Evolutionary conservation across 2,797 vertebrate species (phyloP).

Genomic region (Gymnopithys bicolor): DNA sequence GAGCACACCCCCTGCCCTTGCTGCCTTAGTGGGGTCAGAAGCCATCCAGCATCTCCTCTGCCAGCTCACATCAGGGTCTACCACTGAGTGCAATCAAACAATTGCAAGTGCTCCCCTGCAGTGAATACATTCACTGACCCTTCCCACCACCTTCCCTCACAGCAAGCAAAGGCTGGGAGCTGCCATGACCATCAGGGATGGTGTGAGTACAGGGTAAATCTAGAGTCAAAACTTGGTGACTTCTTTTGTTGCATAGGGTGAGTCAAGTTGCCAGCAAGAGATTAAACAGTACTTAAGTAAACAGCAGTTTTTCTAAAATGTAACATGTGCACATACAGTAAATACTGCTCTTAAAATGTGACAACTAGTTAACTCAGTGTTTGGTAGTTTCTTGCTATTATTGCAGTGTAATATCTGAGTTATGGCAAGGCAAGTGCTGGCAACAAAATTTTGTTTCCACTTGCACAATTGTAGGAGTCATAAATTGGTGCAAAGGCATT

Average conservation of each 20-base stretch:
- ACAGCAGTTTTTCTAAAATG: neutral
- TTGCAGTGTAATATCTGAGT: neutral
- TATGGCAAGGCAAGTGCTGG: neutral
- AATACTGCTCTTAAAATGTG: neutral
- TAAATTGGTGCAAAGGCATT: neutral
- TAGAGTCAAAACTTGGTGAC: neutral
- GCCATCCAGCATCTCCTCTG: accelerated
- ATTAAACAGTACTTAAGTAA: neutral
- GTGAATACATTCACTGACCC: too few relatives aligned
- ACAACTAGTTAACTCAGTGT: neutral
- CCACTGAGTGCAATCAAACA: neutral
- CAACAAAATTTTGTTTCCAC: constrained; percentile 39
- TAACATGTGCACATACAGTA: accelerated
- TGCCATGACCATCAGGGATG: neutral
- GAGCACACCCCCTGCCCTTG: neutral
- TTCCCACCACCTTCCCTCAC: neutral
- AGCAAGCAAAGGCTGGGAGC: neutral
- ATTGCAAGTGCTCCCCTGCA: neutral
- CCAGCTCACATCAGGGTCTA: neutral
- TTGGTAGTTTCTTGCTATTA: neutral
- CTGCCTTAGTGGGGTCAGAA: neutral
- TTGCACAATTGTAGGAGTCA: neutral
- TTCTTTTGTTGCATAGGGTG: neutral
- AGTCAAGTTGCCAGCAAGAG: neutral
- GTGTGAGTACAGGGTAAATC: neutral